Conservation (phyloP, 2,888 invertebrate genomes). For the Nemurella pictetii region DNA sequence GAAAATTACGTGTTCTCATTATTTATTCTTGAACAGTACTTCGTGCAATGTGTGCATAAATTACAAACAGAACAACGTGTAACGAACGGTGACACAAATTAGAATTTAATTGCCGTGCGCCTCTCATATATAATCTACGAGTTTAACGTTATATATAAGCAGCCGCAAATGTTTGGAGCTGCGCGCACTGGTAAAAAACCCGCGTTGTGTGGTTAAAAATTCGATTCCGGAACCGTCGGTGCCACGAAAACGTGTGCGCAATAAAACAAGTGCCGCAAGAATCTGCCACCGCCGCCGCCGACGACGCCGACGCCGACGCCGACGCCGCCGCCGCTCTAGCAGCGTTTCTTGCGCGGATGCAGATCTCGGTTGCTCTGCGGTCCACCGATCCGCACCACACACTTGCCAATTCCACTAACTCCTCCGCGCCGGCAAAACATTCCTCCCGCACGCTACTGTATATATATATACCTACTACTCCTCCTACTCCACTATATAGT, state of each 20-base stretch:
- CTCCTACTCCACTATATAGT: background rate
- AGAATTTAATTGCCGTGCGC: background rate
- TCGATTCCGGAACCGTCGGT: background rate
- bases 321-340: background rate
- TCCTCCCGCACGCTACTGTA: background rate
- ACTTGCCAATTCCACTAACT: background rate
- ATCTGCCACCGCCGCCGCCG: too few relatives aligned
- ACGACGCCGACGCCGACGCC: background rate
- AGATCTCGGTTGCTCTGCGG: background rate
- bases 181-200: background rate
- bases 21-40: background rate
- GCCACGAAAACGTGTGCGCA: background rate
- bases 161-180: background rate
- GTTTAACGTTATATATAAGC: background rate
- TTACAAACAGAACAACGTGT: background rate
- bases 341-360: conserved; percentile 6
- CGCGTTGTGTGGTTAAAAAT: background rate
- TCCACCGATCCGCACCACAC: background rate
- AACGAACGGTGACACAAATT: background rate
- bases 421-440: conserved; percentile 13
- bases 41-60: background rate
- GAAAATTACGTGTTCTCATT: background rate
- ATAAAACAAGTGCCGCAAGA: conserved; percentile 22
- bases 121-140: background rate
- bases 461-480: background rate